Evolutionary conservation across 2,797 vertebrate genomes (phyloP), one percentile per base, ranked within the genome.

Genomic region (Ptychadena robeensis): DNA sequence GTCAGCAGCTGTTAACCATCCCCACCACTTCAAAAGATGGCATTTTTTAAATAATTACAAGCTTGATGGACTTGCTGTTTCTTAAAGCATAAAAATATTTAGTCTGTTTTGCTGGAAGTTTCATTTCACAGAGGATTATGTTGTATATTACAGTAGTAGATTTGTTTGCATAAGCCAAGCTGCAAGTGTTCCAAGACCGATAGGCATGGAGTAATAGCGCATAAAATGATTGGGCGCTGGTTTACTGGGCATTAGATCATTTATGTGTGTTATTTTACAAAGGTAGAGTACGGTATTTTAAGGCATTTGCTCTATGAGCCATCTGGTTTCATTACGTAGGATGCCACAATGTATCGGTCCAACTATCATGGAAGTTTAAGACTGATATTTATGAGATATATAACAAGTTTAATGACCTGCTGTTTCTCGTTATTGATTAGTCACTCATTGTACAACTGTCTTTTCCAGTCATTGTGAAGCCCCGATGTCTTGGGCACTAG

Each of bases 51-150:
- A 25, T 61, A 25, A 61, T 61, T 61, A 28, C 59, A 61, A 28
- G 59, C 59, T 12, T 27, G 27, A 25, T 9, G n/a, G 59, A 12
- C 27, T 61, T 61, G 11, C 59, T 61, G 27, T 9, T 61, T 61
- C 27, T 4, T 53, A 53, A 53, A 53, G 25, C 15, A 10, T 61
- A 12, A 61, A 61, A 61, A 61, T 28, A 61, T 61, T 61, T 61
- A 61, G 59, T 28, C 59, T 27, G 59, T 28, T n/a, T 61, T 27
- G 27, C 59, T 61, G 59, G 27, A 61, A 25, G 27, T 61, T 61
- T 61, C 7, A 61, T 61, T 61, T 61, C 59, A 10, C 59, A 61
- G 59, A 9, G 59, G 59, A 61, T 88, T 88, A 86, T 89, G 12
- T 61, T 61, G 59, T 61, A 83, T 85, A 61, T 61, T 12, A 27